These are phyloP conservation scores for Danionella dracula DNA, from an alignment of 2,797 vertebrate species.

Conservation along the genomic window DNA sequence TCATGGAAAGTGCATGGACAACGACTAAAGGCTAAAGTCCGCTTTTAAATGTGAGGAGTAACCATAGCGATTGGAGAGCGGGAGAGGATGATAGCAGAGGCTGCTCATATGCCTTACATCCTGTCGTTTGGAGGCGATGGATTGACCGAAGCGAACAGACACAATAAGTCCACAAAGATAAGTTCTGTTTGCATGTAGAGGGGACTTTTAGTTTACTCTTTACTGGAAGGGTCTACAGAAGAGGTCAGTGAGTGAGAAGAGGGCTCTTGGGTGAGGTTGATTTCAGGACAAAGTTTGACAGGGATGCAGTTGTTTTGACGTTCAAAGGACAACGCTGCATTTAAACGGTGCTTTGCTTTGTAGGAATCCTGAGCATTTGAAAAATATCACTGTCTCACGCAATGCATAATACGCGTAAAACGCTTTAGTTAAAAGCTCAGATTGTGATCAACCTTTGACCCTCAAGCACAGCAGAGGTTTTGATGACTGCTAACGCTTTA, in stretches of 20 bases:
- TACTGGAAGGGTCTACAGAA: slow-evolving; percentile 3
- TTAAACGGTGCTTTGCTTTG: neutral
- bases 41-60: slow-evolving; percentile 40
- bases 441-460: neutral
- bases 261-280: neutral
- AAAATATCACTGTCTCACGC: neutral
- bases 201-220: neutral
- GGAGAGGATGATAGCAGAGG: slow-evolving; percentile 16
- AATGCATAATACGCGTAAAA: neutral
- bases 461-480: neutral
- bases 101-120: slow-evolving; percentile 2
- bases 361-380: neutral
- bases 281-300: neutral
- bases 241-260: slow-evolving; percentile 1
- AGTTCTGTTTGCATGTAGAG: slow-evolving; percentile 34
- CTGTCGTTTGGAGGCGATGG: neutral
- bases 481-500: neutral
- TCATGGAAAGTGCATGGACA: slow-evolving; percentile 23
- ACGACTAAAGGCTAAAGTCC: slow-evolving; percentile 40
- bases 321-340: neutral
- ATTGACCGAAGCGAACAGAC: neutral
- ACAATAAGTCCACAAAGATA: slow-evolving; percentile 50
- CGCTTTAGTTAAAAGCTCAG: neutral
- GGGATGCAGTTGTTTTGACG: neutral
- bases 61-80: slow-evolving; percentile 40